Evolutionary conservation across 2,797 vertebrate genomes (phyloP).

Genomic region (Esox lucius): DNA sequence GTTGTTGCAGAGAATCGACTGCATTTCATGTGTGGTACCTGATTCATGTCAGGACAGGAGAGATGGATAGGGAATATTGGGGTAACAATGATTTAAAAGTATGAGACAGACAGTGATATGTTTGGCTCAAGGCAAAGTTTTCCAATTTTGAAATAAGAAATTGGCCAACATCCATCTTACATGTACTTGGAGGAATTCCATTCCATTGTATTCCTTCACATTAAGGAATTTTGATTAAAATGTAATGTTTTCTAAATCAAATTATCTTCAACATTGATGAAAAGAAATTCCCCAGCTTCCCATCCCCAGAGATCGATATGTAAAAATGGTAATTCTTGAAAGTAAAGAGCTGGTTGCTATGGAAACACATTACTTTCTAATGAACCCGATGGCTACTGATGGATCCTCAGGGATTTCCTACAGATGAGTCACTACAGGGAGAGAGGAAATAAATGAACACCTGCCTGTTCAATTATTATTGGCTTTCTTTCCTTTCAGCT

Average conservation of each 20-base stretch:
- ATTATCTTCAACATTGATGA: background rate
- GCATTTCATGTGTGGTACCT: constrained; percentile 6
- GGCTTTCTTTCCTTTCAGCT: background rate
- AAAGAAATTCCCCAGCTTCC: background rate
- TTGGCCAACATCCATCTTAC: background rate
- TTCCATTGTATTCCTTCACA: background rate
- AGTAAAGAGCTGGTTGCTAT: background rate
- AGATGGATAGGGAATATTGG: no score
- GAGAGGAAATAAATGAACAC: background rate
- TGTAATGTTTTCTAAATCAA: background rate
- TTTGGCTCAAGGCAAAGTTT: constrained; percentile 1
- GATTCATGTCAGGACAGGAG: background rate
- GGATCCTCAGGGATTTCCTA: background rate
- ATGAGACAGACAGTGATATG: background rate
- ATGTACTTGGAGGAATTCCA: background rate
- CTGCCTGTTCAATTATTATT: constrained; percentile 2
- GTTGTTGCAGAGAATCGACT: constrained; percentile 9
- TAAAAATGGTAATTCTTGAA: background rate
- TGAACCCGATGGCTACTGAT: background rate
- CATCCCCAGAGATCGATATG: background rate
- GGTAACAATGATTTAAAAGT: background rate
- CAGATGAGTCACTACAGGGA: background rate
- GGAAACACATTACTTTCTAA: background rate
- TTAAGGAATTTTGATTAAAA: background rate
- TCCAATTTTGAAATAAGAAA: background rate